These are phyloP conservation scores for Apodemia hepburni DNA, from an alignment of 2,888 invertebrate species.

Conservation along the genomic window DNA sequence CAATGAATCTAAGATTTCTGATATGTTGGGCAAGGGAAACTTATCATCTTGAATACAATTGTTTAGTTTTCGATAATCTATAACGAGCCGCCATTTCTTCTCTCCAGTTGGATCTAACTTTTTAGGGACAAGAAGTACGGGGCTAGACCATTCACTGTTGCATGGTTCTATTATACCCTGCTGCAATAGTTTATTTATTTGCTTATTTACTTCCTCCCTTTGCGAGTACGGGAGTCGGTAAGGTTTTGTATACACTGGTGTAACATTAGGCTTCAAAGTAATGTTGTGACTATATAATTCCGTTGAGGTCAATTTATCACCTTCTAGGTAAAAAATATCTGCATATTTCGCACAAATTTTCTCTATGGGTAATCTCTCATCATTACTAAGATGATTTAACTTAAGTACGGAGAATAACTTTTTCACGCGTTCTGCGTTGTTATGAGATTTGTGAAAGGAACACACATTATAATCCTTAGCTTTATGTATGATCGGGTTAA, in stretches of 20 bases:
- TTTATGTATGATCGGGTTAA: neutral
- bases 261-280: neutral
- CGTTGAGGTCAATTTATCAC: constrained; percentile 6
- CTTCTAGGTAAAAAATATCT: neutral
- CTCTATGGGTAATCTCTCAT: neutral
- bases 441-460: neutral
- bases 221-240: neutral
- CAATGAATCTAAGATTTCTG: too few relatives aligned
- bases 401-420: neutral
- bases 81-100: too few relatives aligned
- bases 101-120: too few relatives aligned
- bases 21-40: too few relatives aligned
- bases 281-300: neutral
- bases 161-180: too few relatives aligned
- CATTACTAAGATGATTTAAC: neutral
- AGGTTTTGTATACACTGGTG: neutral
- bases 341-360: neutral
- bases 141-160: too few relatives aligned
- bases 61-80: too few relatives aligned
- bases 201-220: neutral
- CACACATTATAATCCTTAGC: neutral
- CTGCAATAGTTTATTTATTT: neutral
- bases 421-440: neutral
- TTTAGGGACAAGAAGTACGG: too few relatives aligned
- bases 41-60: too few relatives aligned